Conservation (phyloP, 2,888 invertebrate species). For the Pristionchus mayeri region DNA sequence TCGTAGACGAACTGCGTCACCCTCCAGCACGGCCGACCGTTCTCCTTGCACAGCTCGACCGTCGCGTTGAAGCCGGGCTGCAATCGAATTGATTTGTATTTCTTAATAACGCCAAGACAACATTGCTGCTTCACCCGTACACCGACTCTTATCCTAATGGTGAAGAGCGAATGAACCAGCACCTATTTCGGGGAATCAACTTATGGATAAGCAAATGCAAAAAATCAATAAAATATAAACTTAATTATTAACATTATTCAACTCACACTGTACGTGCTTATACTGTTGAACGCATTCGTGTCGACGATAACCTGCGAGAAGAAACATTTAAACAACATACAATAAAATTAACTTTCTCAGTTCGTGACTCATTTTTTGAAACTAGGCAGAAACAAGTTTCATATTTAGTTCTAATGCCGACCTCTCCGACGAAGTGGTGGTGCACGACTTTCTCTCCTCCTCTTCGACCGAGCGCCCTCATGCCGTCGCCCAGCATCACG, state of each 20-base stretch:
- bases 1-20: conserved; percentile 30
- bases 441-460: neutral
- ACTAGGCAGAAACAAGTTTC: neutral
- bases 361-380: no score
- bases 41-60: neutral
- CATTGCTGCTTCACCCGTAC: neutral
- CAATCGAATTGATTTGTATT: neutral
- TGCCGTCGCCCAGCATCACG: no score
- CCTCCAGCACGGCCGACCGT: neutral
- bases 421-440: conserved; percentile 30
- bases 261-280: no score
- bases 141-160: no score
- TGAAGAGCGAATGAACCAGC: no score
- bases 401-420: neutral
- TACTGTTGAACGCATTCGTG: no score
- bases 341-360: no score
- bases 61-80: conserved; percentile 19
- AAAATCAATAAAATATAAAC: no score
- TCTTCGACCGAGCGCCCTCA: no score
- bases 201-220: no score
- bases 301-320: neutral
- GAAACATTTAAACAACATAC: no score
- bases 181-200: neutral
- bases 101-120: neutral
- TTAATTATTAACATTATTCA: no score